phyloP scores from a whole-genome alignment of 2,797 vertebrate genomes.

The Anguilla pacifica region DNA sequence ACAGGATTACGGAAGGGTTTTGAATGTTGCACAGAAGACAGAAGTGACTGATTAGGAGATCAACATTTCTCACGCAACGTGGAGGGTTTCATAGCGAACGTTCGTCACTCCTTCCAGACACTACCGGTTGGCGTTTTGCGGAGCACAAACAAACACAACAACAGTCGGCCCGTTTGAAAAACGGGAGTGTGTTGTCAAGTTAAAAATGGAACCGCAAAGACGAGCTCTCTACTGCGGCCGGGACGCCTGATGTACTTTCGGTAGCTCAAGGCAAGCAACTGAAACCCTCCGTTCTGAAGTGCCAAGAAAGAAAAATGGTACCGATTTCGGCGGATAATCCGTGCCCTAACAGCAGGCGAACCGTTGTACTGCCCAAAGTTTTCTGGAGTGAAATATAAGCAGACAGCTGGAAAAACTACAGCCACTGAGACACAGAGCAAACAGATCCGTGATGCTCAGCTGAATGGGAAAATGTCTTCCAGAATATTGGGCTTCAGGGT shows the following conservation, averaged over 20 bases:
- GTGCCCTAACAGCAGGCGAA: neutral
- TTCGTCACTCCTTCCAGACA: slow-evolving; percentile 76
- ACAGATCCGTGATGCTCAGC: neutral
- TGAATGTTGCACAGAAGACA: slow-evolving; percentile 77
- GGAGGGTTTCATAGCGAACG: slow-evolving; percentile 79
- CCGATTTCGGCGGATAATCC: slow-evolving; percentile 28
- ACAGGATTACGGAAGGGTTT: slow-evolving; percentile 77
- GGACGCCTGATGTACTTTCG: neutral
- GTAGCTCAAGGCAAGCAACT: neutral
- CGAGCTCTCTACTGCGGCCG: neutral
- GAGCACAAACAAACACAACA: slow-evolving; percentile 50
- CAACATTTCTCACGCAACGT: slow-evolving; percentile 81
- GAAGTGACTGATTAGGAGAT: slow-evolving; percentile 83
- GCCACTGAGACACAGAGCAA: neutral
- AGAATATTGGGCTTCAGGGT: neutral
- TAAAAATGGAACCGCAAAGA: slow-evolving; percentile 9
- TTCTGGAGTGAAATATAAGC: slow-evolving; percentile 20
- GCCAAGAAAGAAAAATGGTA: slow-evolving; percentile 13
- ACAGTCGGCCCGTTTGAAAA: slow-evolving; percentile 20
- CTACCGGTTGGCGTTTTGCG: slow-evolving; percentile 68
- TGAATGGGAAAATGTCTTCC: neutral
- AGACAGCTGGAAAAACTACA: slow-evolving; percentile 12
- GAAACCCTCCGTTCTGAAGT: slow-evolving; percentile 9
- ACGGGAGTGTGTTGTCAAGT: slow-evolving; percentile 13
- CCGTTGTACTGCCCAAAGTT: neutral